Base-by-base conservation (phyloP, 2,797 vertebrate genomes). In the Sebastes cheni region DNA sequence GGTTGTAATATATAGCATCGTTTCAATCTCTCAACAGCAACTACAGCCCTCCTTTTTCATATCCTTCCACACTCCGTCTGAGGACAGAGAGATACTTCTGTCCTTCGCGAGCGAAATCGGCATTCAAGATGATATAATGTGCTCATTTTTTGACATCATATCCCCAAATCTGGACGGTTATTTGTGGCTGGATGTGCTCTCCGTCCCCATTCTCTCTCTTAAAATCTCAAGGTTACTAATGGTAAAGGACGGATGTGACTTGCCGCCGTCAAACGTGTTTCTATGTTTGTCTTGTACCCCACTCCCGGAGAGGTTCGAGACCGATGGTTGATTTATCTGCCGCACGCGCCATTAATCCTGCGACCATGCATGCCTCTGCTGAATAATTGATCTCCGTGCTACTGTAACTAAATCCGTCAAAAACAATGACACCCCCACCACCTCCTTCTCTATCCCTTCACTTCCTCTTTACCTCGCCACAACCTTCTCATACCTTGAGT, bases 331-430 rank as follows among this genome's bases (percentile, higher is more conserved):
- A 96, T 96, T 95, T 95, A 96, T 96, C 91, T 86, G 81, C 88
- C 83, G 86, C 86, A 91, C 68, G 92, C 91, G 56, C 92, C 95
- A 96, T 96, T 96, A 96, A 95, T 96, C 93, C 93, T 91, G 93
- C 88, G 88, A 92, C 92, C 92, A 92, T 92, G 94, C 95, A 94
- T 95, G 94, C 88, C 91, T 94, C 93, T 75, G 87, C 83, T 94
- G 91, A 96, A 96, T 96, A 96, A 96, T 95, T 96, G 95, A 96
- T 96, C 94, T 94, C 77, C 55, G 81, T 91, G 93, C 95, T 91
- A 94, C 94, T 95, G 95, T 96, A 95, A 95, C 95, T 93, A 95
- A 95, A 96, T 96, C 93, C 72, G 87, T 96, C 95, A 96, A 94
- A 54, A 96, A 95, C 91, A 94, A 93, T 90, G 92, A 92, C 89